Evolutionary conservation across 2,888 invertebrate species (phyloP).

Genomic region (Choreutis nemorana): DNA sequence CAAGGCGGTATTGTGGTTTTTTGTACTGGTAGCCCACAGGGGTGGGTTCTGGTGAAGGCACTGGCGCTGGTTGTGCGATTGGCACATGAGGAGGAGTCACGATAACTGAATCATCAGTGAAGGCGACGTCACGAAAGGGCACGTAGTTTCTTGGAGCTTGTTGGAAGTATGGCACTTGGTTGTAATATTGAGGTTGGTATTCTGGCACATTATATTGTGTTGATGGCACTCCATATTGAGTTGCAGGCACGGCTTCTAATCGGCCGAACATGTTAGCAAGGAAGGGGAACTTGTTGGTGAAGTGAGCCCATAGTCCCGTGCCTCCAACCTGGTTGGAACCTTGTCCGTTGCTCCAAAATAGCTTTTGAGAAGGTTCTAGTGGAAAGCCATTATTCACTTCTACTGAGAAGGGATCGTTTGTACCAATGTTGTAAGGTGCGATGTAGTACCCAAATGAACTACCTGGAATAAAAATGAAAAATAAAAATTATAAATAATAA

Average conservation of each 20-base stretch:
- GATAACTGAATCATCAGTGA: constrained; percentile 55
- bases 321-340: constrained; percentile 56
- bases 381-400: constrained; percentile 26
- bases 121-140: constrained; percentile 40
- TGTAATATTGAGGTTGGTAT: constrained; percentile 20
- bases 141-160: constrained; percentile 11
- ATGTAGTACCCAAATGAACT: constrained; percentile 39
- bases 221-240: constrained; percentile 33
- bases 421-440: constrained; percentile 36
- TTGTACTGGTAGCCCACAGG: constrained; percentile 41
- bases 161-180: constrained; percentile 14
- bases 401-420: constrained; percentile 38
- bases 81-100: constrained; percentile 52
- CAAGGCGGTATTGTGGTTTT: constrained; percentile 47
- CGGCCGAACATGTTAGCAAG: constrained; percentile 50
- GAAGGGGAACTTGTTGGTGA: constrained; percentile 55
- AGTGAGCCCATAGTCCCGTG: constrained; percentile 42
- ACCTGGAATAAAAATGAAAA: constrained; percentile 30
- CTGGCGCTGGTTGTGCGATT: constrained; percentile 15
- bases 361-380: constrained; percentile 42
- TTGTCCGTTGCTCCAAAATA: constrained; percentile 34
- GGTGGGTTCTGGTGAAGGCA: constrained; percentile 19
- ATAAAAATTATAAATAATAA: constrained; percentile 4
- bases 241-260: constrained; percentile 33
- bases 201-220: constrained; percentile 17